A percentile compares a stretch with the other conserved stretches of the same genome.
Evolutionary conservation across 1,140 invertebrate genomes (phyloP).

Genomic region (Pogonomyrmex californicus): DNA sequence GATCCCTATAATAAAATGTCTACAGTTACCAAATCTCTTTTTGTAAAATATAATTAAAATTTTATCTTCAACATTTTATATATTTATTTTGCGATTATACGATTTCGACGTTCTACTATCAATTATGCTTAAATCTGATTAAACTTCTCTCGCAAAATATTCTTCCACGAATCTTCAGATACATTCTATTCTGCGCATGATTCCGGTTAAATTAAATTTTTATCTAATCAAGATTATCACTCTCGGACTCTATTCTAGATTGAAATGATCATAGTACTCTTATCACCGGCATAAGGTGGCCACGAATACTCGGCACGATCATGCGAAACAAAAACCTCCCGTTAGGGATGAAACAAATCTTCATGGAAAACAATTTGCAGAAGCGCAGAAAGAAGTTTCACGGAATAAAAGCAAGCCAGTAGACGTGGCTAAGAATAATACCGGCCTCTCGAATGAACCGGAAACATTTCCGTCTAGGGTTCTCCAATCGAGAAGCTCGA

Average conservation of each 20-base stretch:
- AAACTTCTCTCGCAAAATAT: neutral
- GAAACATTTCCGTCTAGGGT: conserved; percentile 72
- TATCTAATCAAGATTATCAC: conserved; percentile 21
- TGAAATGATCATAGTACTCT: conserved; percentile 13
- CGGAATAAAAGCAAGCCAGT: conserved; percentile 52
- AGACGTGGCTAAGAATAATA: conserved; percentile 51
- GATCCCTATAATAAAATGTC: conserved; percentile 13
- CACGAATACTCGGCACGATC: conserved; percentile 7
- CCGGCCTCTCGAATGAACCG: conserved; percentile 54
- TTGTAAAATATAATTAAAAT: conserved; percentile 4
- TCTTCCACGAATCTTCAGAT: conserved; percentile 3
- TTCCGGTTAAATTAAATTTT: conserved; percentile 39
- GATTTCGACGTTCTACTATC: neutral
- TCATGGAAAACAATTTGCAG: conserved; percentile 65
- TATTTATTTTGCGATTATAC: neutral
- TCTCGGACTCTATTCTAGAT: conserved; percentile 14
- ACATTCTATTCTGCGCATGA: neutral
- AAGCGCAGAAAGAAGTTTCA: conserved; percentile 28
- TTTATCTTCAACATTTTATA: neutral
- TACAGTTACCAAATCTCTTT: neutral
- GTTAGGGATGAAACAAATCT: conserved; percentile 52
- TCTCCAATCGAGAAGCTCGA: conserved; percentile 56
- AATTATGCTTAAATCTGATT: neutral
- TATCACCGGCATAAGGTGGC: conserved; percentile 4
- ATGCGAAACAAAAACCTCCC: conserved; percentile 36